These are phyloP conservation scores for Drosophila bipectinata DNA, from an alignment of 1,140 invertebrate genomes.

Conservation along the genomic window DNA sequence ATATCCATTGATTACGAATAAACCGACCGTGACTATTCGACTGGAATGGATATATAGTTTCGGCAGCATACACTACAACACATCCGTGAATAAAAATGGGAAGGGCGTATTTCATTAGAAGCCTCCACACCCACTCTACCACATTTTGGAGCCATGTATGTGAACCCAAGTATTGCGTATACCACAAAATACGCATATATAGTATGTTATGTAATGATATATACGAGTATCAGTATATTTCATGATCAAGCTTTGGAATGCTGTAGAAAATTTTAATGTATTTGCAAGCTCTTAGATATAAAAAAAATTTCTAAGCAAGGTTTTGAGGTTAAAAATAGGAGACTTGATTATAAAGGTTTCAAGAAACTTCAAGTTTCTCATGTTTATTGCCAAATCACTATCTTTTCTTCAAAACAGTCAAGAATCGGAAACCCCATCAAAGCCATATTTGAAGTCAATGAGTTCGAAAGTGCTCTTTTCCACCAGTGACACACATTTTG, in stretches of 20 bases:
- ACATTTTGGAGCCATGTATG: slow-evolving; percentile 31
- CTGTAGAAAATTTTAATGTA: background rate
- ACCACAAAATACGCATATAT: slow-evolving; percentile 21
- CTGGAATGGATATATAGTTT: slow-evolving; percentile 45
- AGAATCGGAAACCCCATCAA: background rate
- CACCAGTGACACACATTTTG: slow-evolving; percentile 26
- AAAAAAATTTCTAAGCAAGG: background rate
- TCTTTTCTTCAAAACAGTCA: background rate
- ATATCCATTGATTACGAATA: slow-evolving; percentile 46
- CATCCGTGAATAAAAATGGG: slow-evolving; percentile 46
- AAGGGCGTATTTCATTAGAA: slow-evolving; percentile 48
- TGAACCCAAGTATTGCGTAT: slow-evolving; percentile 16
- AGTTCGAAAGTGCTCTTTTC: slow-evolving; percentile 15
- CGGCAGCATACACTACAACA: slow-evolving; percentile 46
- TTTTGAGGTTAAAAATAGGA: background rate
- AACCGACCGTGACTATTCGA: slow-evolving; percentile 47
- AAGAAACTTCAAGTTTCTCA: too few relatives aligned
- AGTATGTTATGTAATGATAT: slow-evolving; percentile 15
- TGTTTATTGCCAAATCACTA: too few relatives aligned
- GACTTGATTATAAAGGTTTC: background rate
- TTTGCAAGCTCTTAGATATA: background rate
- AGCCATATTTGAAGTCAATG: background rate
- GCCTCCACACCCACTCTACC: slow-evolving; percentile 43
- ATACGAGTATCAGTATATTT: slow-evolving; percentile 1
- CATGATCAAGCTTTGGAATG: background rate